A percentile compares a stretch with the other conserved stretches of the same genome.
phyloP scores from a whole-genome alignment of 2,888 invertebrate species.

The Lissocephala sabroskyi region DNA sequence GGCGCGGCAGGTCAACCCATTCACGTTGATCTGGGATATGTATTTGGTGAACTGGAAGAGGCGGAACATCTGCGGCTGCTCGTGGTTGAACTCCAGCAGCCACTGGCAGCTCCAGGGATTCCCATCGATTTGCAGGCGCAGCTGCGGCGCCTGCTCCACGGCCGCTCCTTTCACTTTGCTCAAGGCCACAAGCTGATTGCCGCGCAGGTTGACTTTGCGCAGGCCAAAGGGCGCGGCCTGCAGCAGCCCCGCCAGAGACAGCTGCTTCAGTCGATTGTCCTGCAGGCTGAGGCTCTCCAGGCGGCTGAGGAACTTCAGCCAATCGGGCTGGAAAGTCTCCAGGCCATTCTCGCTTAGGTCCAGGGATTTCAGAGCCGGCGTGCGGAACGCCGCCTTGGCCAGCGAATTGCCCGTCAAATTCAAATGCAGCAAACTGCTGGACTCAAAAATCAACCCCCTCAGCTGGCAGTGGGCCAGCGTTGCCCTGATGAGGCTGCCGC shows the following conservation, averaged over 20 bases:
- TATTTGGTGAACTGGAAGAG: slow-evolving; percentile 68
- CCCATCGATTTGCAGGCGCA: slow-evolving; percentile 57
- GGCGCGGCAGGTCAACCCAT: slow-evolving; percentile 66
- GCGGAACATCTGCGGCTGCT: slow-evolving; percentile 64
- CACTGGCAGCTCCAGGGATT: slow-evolving; percentile 71
- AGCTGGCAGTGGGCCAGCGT: slow-evolving; percentile 51
- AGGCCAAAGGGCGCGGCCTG: slow-evolving; percentile 20
- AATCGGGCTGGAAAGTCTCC: slow-evolving; percentile 36
- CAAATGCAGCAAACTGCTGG: slow-evolving; percentile 27
- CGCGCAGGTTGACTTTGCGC: slow-evolving; percentile 41
- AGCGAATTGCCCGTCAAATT: slow-evolving; percentile 65
- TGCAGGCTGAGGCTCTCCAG: slow-evolving; percentile 44
- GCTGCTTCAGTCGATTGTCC: slow-evolving; percentile 40
- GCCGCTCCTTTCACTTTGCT: slow-evolving; percentile 20
- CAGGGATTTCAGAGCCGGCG: slow-evolving; percentile 17
- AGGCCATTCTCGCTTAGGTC: slow-evolving; percentile 65
- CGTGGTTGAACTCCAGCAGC: slow-evolving; percentile 62
- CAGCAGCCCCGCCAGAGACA: slow-evolving; percentile 39
- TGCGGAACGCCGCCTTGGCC: not conserved
- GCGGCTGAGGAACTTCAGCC: slow-evolving; percentile 42
- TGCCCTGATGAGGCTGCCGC: slow-evolving; percentile 38
- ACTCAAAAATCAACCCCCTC: slow-evolving; percentile 26
- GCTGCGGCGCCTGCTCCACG: slow-evolving; percentile 21
- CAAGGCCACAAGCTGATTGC: slow-evolving; percentile 40
- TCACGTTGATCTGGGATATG: slow-evolving; percentile 70